Conservation (phyloP, 2,797 vertebrate species). For the Xenops minutus region DNA sequence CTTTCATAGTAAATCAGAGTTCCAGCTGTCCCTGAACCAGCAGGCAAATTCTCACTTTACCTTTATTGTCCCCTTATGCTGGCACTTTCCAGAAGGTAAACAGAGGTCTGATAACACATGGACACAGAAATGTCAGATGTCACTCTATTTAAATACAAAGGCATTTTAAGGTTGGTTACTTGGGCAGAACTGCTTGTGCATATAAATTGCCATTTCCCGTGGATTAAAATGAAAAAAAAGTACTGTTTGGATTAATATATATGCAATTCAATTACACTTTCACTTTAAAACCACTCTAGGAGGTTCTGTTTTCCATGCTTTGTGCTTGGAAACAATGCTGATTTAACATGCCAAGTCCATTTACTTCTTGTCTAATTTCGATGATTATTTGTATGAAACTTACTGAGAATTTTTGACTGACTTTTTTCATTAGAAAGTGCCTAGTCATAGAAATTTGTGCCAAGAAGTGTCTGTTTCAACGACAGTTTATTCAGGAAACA, state of each 20-base stretch:
- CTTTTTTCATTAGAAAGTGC: slow-evolving; percentile 36
- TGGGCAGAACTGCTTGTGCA: not conserved
- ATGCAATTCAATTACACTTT: slow-evolving; percentile 18
- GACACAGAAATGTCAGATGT: slow-evolving; percentile 34
- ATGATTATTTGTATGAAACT: slow-evolving; percentile 28
- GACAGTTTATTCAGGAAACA: not conserved
- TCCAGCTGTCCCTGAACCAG: not conserved
- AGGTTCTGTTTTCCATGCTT: slow-evolving; percentile 17
- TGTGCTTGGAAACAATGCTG: slow-evolving; percentile 20
- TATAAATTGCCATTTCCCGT: slow-evolving; percentile 21
- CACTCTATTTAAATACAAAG: slow-evolving; percentile 52
- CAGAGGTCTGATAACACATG: not conserved
- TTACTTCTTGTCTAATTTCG: slow-evolving; percentile 29
- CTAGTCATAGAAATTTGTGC: slow-evolving; percentile 23
- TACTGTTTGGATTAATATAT: slow-evolving; percentile 2
- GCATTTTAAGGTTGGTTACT: slow-evolving; percentile 34
- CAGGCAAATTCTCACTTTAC: not conserved
- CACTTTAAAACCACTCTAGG: slow-evolving; percentile 18
- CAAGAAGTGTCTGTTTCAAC: slow-evolving; percentile 1
- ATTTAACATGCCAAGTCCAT: slow-evolving; percentile 17
- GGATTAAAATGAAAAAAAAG: slow-evolving; percentile 13
- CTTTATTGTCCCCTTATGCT: not conserved
- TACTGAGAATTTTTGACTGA: not conserved
- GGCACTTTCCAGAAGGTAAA: slow-evolving; percentile 17
- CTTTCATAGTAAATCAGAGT: slow-evolving; percentile 24